phyloP scores from a whole-genome alignment of 2,113 vertebrate genomes.

The Thamnophis sirtalis region DNA sequence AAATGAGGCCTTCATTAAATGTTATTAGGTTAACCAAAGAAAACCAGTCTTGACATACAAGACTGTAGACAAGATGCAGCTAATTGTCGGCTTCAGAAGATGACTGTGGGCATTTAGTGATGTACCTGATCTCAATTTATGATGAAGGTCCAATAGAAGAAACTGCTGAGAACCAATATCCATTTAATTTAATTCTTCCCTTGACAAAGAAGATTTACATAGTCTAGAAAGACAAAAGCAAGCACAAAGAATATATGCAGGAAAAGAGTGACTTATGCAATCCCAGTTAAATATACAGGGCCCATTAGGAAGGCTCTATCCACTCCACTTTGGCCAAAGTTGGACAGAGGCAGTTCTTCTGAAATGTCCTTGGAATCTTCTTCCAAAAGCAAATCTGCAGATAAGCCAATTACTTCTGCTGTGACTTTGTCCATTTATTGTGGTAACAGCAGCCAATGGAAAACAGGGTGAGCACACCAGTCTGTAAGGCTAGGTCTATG shows the following conservation, averaged over 20 bases:
- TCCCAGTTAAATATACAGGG: constrained; percentile 44
- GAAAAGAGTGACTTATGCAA: constrained; percentile 39
- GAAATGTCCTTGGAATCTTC: constrained; percentile 31
- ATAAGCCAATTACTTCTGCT: constrained; percentile 22
- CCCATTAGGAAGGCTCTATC: constrained; percentile 42
- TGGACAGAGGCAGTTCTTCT: constrained; percentile 9
- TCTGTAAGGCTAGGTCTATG: constrained; percentile 66
- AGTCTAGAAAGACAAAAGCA: constrained; percentile 50
- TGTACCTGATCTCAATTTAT: neutral
- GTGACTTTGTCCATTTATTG: constrained; percentile 46
- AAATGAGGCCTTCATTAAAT: neutral
- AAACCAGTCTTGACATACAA: neutral
- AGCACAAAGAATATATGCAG: constrained; percentile 29
- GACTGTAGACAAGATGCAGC: neutral
- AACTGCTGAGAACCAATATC: constrained; percentile 56
- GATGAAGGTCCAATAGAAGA: constrained; percentile 32
- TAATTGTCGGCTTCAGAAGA: neutral
- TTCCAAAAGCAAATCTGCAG: constrained; percentile 39
- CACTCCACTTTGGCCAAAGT: constrained; percentile 32
- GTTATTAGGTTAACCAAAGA: neutral
- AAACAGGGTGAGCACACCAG: constrained; percentile 45
- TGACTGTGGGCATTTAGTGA: neutral
- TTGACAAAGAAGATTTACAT: constrained; percentile 46
- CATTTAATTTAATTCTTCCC: constrained; percentile 69
- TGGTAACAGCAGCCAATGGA: constrained; percentile 41